A percentile compares a stretch with the other conserved stretches of the same genome.
These are phyloP conservation scores for Vanacampus margaritifer DNA, from an alignment of 2,113 vertebrate genomes.

Conservation along the genomic window DNA sequence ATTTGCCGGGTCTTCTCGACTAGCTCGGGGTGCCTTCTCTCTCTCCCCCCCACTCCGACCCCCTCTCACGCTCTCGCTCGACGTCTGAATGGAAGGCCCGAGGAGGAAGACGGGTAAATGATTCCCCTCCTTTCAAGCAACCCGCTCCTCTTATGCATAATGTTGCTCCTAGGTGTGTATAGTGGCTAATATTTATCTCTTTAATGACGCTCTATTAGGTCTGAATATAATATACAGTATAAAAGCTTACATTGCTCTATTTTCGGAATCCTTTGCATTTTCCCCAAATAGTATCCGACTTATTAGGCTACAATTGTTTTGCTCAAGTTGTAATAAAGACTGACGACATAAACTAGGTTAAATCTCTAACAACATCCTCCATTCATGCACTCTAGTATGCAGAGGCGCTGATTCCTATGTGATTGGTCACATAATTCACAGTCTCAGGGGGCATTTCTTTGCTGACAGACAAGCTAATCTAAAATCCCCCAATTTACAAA, in stretches of 20 bases:
- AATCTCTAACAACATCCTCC: constrained; percentile 36
- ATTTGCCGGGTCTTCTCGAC: constrained; percentile 72
- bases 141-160: constrained; percentile 63
- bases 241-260: constrained; percentile 40
- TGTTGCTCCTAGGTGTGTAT: constrained; percentile 63
- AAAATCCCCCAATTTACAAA: constrained; percentile 80
- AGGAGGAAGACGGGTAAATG: constrained; percentile 68
- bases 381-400: constrained; percentile 44
- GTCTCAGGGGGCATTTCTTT: constrained; percentile 70
- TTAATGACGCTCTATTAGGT: constrained; percentile 63
- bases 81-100: constrained; percentile 67
- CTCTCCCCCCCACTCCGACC: constrained; percentile 29
- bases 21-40: constrained; percentile 60
- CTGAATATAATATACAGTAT: constrained; percentile 48
- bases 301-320: constrained; percentile 5
- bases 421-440: constrained; percentile 72
- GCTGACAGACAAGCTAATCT: constrained; percentile 77
- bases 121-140: constrained; percentile 64
- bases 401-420: constrained; percentile 61
- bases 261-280: constrained; percentile 22
- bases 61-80: constrained; percentile 54
- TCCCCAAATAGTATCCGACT: constrained; percentile 13
- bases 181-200: constrained; percentile 64
- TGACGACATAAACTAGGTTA: constrained; percentile 35
- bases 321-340: not conserved